Conservation (phyloP, 30 jellyfish, hydroid and myxozoan genomes). For the Turritopsis rubra region DNA sequence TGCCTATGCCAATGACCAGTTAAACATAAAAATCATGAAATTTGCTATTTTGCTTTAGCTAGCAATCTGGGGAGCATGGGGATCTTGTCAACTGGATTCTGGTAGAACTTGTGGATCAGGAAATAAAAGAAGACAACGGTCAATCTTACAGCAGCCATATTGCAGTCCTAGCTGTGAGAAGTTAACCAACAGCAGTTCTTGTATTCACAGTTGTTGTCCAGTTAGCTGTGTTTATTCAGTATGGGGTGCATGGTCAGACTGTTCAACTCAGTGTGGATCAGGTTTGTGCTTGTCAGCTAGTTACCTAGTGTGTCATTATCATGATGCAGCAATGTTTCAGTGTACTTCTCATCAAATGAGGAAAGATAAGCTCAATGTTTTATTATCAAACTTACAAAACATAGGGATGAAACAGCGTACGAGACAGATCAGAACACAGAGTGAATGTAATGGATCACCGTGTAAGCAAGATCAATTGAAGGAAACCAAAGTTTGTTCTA, state of each 20-base stretch:
- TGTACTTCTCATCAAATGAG: no score
- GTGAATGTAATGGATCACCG: slow-evolving; percentile 66
- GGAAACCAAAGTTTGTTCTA: slow-evolving; percentile 53
- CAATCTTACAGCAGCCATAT: slow-evolving; percentile 48
- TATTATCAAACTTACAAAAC: no score
- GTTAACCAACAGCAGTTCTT: slow-evolving; percentile 34
- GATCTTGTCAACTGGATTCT: slow-evolving; percentile 43
- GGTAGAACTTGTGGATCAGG: slow-evolving; percentile 75
- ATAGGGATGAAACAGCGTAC: slow-evolving; percentile 61
- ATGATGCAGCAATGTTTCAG: no score
- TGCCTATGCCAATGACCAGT: no score
- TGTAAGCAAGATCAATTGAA: slow-evolving; percentile 31
- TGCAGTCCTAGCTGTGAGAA: slow-evolving; percentile 56
- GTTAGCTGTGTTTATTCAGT: slow-evolving; percentile 48
- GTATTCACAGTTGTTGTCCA: slow-evolving; percentile 89
- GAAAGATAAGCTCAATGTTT: no score
- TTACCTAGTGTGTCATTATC: no score
- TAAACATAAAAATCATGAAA: no score
- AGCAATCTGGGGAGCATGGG: slow-evolving; percentile 69
- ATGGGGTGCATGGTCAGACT: slow-evolving; percentile 75
- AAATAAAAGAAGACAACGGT: slow-evolving; percentile 44
- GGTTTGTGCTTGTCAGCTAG: slow-evolving; percentile 28
- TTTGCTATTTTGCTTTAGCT: slow-evolving; percentile 25
- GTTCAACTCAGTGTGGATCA: slow-evolving; percentile 72
- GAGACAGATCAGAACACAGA: slow-evolving; percentile 44